Evolutionary conservation across 2,888 invertebrate genomes (phyloP).

Genomic region (Cryptosula pallasiana): DNA sequence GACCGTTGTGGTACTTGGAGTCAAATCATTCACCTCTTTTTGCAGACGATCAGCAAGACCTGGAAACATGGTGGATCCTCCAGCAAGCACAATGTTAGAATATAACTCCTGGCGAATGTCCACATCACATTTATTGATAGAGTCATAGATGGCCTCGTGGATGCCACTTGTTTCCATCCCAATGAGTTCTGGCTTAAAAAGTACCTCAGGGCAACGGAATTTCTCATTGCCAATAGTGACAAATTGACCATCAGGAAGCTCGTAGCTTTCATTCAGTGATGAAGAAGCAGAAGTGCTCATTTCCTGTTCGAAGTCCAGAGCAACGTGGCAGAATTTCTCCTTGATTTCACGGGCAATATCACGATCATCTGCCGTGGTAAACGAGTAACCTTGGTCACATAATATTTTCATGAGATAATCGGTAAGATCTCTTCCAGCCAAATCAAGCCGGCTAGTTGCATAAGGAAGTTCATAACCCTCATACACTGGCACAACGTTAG

Average conservation of each 20-base stretch:
- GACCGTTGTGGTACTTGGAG: slow-evolving; percentile 63
- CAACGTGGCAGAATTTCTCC: slow-evolving; percentile 87
- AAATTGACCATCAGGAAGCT: slow-evolving; percentile 76
- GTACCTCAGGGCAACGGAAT: slow-evolving; percentile 45
- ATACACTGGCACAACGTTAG: slow-evolving; percentile 88
- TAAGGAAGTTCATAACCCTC: slow-evolving; percentile 63
- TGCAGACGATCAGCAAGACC: slow-evolving; percentile 97
- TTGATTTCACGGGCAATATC: slow-evolving; percentile 72
- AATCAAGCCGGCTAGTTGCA: slow-evolving; percentile 56
- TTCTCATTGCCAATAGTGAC: slow-evolving; percentile 31
- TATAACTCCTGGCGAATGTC: slow-evolving; percentile 52
- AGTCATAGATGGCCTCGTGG: slow-evolving; percentile 35
- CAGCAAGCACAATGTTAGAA: slow-evolving; percentile 72
- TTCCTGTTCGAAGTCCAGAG: slow-evolving; percentile 86
- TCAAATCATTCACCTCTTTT: slow-evolving; percentile 87
- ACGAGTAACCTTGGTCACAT: slow-evolving; percentile 56
- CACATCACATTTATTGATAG: slow-evolving; percentile 32
- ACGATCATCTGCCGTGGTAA: slow-evolving; percentile 55
- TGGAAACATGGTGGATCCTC: slow-evolving; percentile 94
- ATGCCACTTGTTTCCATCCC: slow-evolving; percentile 47
- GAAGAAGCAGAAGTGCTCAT: slow-evolving; percentile 86
- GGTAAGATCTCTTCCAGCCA: slow-evolving; percentile 58
- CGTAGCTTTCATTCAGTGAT: slow-evolving; percentile 84
- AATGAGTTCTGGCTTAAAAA: slow-evolving; percentile 51
- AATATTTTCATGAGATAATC: slow-evolving; percentile 61